Evolutionary conservation across 37 sponge, comb jelly and placozoan genomes (phyloP).

Genomic region (Axinella damicornis): DNA sequence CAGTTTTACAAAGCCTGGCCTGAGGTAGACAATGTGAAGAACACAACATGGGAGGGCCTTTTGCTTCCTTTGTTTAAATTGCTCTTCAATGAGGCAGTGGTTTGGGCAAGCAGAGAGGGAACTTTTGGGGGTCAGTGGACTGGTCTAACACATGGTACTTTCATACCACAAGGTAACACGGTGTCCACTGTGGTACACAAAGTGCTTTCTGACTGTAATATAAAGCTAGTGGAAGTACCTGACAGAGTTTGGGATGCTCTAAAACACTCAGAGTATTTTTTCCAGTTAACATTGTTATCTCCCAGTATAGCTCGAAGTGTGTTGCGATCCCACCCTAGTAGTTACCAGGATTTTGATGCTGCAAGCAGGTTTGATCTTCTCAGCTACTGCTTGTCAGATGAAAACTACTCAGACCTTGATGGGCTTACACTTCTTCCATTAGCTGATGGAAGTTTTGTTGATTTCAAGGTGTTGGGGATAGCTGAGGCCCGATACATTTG

Average conservation of each 20-base stretch:
- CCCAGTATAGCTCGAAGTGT: constrained; percentile 21
- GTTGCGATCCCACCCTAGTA: neutral
- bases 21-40: neutral
- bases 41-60: constrained; percentile 21
- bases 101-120: too few species aligned
- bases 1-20: constrained; percentile 23
- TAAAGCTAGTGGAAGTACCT: neutral
- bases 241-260: constrained; percentile 7
- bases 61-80: neutral
- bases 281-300: neutral
- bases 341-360: constrained; percentile 18
- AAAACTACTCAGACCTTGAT: constrained; percentile 19
- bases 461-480: neutral
- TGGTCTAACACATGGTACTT: neutral
- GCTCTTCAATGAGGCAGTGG: neutral
- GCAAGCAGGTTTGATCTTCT: constrained; percentile 25
- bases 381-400: constrained; percentile 49
- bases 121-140: neutral
- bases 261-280: neutral
- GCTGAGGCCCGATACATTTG: constrained; percentile 19
- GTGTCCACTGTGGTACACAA: neutral
- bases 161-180: neutral
- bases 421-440: constrained; percentile 46
- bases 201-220: neutral
- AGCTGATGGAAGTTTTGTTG: constrained; percentile 16